phyloP scores from a whole-genome alignment of 2,113 vertebrate genomes.

The Phodopus roborovskii region DNA sequence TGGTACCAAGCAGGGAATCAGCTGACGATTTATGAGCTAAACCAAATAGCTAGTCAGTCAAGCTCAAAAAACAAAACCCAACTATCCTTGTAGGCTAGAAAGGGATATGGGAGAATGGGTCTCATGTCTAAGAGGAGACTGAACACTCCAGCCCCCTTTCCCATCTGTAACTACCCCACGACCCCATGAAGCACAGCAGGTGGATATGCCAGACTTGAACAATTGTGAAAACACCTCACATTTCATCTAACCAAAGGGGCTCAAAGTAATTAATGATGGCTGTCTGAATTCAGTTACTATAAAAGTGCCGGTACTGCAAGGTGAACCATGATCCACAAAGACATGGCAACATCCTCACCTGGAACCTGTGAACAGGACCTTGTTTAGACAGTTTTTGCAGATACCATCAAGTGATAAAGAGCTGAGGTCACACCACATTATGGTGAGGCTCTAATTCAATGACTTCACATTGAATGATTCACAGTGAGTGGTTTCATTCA shows the following conservation, averaged over 20 bases:
- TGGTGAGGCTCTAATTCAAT: neutral
- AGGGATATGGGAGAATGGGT: neutral
- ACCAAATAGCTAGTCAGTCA: neutral
- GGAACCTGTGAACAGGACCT: neutral
- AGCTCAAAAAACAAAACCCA: neutral
- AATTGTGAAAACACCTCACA: neutral
- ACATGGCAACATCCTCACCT: neutral
- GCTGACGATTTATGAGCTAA: constrained; percentile 4
- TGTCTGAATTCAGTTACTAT: neutral
- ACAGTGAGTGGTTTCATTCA: neutral
- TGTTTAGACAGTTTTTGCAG: neutral
- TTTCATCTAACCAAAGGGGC: neutral
- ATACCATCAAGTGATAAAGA: neutral
- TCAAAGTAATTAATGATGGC: neutral
- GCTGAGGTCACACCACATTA: neutral
- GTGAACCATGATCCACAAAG: neutral
- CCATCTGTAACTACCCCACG: neutral
- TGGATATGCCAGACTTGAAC: neutral
- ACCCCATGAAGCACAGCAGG: neutral
- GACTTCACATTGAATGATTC: neutral
- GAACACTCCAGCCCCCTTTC: neutral
- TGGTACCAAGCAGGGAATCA: neutral
- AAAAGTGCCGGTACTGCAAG: neutral
- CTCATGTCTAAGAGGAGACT: neutral
- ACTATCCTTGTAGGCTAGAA: neutral